Percentiles rank a stretch among this genome's conserved stretches.
phyloP scores from a whole-genome alignment of 2,797 vertebrate species.

The Eulemur albifrons region DNA sequence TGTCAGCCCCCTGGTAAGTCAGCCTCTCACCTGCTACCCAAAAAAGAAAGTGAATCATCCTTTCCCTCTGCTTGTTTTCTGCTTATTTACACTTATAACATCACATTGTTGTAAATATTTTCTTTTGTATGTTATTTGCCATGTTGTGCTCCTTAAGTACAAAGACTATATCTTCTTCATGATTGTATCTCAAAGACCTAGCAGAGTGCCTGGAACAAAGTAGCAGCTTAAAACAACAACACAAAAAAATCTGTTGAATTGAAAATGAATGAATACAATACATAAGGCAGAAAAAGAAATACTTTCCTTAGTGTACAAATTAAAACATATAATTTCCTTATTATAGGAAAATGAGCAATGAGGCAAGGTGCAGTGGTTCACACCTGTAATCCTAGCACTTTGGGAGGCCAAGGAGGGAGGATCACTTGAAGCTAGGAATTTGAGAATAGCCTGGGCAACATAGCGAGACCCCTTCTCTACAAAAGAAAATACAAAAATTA shows the following conservation, averaged over 20 bases:
- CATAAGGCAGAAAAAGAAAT: not conserved
- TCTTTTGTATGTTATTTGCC: not conserved
- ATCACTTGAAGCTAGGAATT: not conserved
- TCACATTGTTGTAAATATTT: not conserved
- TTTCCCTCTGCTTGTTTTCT: not conserved
- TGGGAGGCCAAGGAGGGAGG: not conserved
- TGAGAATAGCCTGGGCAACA: not conserved
- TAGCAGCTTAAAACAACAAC: not conserved
- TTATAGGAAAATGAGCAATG: not conserved
- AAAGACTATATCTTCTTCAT: not conserved
- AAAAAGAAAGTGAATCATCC: not conserved
- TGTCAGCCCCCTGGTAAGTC: not conserved
- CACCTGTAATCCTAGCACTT: not conserved
- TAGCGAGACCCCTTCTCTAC: not conserved
- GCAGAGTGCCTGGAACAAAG: not conserved
- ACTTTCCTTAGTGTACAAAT: not conserved
- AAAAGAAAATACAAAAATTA: not conserved
- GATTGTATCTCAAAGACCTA: not conserved
- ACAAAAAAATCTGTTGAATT: not conserved
- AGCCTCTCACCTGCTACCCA: not conserved
- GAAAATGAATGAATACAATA: not conserved
- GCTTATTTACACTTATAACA: not conserved
- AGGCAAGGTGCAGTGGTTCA: not conserved
- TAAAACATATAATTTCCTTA: slow-evolving; percentile 9
- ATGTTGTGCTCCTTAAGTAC: not conserved